Evolutionary conservation across 2,113 vertebrate species (phyloP).

Genomic region (Gavia stellata): DNA sequence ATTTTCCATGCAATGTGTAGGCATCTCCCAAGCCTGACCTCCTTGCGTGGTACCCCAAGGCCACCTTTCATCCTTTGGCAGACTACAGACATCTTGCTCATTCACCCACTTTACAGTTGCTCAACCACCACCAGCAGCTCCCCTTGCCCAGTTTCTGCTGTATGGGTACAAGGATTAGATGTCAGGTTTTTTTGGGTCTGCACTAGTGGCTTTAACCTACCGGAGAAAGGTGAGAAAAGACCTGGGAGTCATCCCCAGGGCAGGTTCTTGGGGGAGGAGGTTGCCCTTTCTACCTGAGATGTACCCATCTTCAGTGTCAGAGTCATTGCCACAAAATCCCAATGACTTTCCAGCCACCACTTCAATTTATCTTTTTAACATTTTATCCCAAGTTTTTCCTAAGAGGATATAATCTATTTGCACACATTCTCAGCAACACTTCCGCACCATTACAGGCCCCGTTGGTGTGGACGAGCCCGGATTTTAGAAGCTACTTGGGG

Average conservation of each 20-base stretch:
- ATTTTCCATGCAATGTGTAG: not conserved
- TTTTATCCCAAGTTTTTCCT: not conserved
- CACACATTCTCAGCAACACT: rapidly evolving
- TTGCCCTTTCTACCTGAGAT: not conserved
- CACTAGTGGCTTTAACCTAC: not conserved
- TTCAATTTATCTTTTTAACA: not conserved
- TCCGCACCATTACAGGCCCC: not conserved
- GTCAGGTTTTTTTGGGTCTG: not conserved
- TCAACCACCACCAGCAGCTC: not conserved
- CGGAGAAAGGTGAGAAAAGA: not conserved
- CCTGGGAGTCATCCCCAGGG: not conserved
- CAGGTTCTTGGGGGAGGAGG: not conserved
- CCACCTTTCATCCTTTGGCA: not conserved
- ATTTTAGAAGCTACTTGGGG: not conserved
- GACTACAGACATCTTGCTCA: not conserved
- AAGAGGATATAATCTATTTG: not conserved
- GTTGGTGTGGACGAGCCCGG: rapidly evolving
- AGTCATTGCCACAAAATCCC: not conserved
- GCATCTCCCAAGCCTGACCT: not conserved
- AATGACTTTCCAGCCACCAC: not conserved
- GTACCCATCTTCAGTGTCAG: not conserved
- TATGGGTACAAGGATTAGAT: not conserved
- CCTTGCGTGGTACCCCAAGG: not conserved
- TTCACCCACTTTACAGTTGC: not conserved
- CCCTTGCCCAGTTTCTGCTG: not conserved